Percentiles rank a stretch among this genome's conserved stretches.
Evolutionary conservation across 2,113 vertebrate genomes (phyloP).

Genomic region (Dendropsophus ebraccatus): DNA sequence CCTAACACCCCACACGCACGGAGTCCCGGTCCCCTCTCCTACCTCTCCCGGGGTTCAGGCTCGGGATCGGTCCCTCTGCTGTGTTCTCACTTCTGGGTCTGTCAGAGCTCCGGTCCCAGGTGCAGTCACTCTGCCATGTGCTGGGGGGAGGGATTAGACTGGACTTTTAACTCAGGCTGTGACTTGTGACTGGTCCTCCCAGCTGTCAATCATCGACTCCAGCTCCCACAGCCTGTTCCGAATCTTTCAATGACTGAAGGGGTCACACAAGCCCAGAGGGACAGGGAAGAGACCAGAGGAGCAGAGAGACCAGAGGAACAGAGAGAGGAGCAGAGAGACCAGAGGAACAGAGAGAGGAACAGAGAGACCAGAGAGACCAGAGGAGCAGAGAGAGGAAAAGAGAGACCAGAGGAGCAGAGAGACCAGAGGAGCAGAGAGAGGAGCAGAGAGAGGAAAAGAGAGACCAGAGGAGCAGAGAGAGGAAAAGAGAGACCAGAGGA

Average conservation of each 20-base stretch:
- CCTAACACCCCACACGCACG: too few species aligned
- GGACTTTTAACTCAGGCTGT: slow-evolving; percentile 86
- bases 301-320: too few species aligned
- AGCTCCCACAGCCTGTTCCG: slow-evolving; percentile 53
- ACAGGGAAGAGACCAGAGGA: slow-evolving; percentile 59
- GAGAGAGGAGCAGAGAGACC: too few species aligned
- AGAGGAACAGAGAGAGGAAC: too few species aligned
- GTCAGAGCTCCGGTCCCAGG: background rate
- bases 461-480: background rate
- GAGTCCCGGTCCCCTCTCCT: background rate
- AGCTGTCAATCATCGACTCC: slow-evolving; percentile 83
- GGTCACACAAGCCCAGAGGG: slow-evolving; percentile 63
- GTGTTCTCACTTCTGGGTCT: background rate
- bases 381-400: too few species aligned
- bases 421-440: too few species aligned
- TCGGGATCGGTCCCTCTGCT: too few species aligned
- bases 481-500: background rate
- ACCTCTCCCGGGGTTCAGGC: background rate
- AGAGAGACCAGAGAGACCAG: too few species aligned
- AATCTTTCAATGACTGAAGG: slow-evolving; percentile 51
- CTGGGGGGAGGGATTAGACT: slow-evolving; percentile 72
- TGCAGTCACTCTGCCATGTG: slow-evolving; percentile 81
- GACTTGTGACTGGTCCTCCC: slow-evolving; percentile 77
- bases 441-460: background rate
- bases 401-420: background rate